phyloP scores from a whole-genome alignment of 1,140 invertebrate species.

The Cherax quadricarinatus region DNA sequence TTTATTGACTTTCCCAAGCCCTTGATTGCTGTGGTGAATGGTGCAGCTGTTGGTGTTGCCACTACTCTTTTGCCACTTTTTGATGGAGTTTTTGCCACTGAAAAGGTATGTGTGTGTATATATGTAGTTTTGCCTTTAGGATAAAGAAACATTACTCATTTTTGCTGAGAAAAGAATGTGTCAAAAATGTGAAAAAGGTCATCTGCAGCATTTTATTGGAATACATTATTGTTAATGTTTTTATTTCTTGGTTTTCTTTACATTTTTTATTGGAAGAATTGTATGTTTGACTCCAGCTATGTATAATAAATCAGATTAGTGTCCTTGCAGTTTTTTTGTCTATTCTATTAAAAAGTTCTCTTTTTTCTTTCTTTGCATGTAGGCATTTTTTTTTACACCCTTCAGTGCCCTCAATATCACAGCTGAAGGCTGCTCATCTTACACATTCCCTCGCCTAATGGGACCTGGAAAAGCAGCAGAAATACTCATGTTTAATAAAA shows the following conservation, averaged over 20 bases:
- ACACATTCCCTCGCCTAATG: conserved; percentile 89
- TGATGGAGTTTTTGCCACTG: conserved; percentile 91
- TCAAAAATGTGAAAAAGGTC: too few relatives aligned
- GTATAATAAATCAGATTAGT: too few relatives aligned
- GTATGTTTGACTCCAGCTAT: too few relatives aligned
- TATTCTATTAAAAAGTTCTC: too few relatives aligned
- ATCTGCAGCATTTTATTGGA: too few relatives aligned
- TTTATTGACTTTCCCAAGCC: conserved; percentile 94
- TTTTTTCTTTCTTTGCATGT: not conserved
- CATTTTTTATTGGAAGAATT: too few relatives aligned
- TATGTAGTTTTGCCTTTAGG: too few relatives aligned
- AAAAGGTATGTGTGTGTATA: conserved; percentile 75
- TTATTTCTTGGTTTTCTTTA: too few relatives aligned
- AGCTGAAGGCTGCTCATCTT: conserved; percentile 90
- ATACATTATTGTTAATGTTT: too few relatives aligned
- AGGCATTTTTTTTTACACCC: conserved; percentile 80
- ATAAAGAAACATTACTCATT: too few relatives aligned
- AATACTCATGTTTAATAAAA: conserved; percentile 88
- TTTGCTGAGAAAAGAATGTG: too few relatives aligned
- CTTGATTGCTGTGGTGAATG: conserved; percentile 92
- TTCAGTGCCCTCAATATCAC: conserved; percentile 79
- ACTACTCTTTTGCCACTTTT: conserved; percentile 89
- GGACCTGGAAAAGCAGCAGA: conserved; percentile 88
- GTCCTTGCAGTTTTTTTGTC: too few relatives aligned
- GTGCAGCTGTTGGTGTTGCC: conserved; percentile 93